phyloP scores from a whole-genome alignment of 2,888 invertebrate genomes.

The Cheilosia soror region DNA sequence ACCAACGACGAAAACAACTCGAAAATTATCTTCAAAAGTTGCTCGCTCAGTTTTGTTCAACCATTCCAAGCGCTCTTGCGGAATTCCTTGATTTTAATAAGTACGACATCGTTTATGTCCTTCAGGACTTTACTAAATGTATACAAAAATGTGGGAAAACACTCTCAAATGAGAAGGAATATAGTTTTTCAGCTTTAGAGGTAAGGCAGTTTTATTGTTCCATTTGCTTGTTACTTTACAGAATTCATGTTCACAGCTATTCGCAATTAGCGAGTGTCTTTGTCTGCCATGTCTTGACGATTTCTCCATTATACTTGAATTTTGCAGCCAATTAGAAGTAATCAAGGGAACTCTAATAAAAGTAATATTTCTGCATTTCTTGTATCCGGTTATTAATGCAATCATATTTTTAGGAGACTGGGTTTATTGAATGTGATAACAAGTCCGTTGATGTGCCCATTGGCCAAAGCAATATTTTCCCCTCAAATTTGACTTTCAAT shows the following conservation, averaged over 20 bases:
- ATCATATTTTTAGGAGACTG: constrained; percentile 76
- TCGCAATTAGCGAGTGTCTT: constrained; percentile 94
- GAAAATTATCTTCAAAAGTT: constrained; percentile 92
- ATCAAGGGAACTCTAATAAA: constrained; percentile 82
- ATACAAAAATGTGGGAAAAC: constrained; percentile 91
- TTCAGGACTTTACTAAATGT: constrained; percentile 91
- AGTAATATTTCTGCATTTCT: constrained; percentile 54
- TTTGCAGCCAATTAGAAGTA: constrained; percentile 90
- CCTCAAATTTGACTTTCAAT: constrained; percentile 91
- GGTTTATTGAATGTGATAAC: constrained; percentile 79
- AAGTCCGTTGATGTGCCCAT: constrained; percentile 85
- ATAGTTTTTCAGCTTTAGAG: constrained; percentile 91
- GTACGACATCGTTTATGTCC: constrained; percentile 94
- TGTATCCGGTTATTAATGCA: not conserved
- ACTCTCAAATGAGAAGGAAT: constrained; percentile 85
- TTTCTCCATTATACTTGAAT: constrained; percentile 95
- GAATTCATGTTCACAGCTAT: constrained; percentile 87
- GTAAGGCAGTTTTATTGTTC: constrained; percentile 83
- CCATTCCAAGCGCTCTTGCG: constrained; percentile 92
- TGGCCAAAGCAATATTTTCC: constrained; percentile 93
- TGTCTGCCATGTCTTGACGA: constrained; percentile 95
- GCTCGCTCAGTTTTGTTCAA: constrained; percentile 89
- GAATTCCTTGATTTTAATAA: constrained; percentile 94
- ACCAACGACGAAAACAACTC: constrained; percentile 91
- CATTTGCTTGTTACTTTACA: not conserved